Evolutionary conservation across 2,113 vertebrate species (phyloP), one percentile per base, ranked within the genome.

Genomic region (Odocoileus hemionus): DNA sequence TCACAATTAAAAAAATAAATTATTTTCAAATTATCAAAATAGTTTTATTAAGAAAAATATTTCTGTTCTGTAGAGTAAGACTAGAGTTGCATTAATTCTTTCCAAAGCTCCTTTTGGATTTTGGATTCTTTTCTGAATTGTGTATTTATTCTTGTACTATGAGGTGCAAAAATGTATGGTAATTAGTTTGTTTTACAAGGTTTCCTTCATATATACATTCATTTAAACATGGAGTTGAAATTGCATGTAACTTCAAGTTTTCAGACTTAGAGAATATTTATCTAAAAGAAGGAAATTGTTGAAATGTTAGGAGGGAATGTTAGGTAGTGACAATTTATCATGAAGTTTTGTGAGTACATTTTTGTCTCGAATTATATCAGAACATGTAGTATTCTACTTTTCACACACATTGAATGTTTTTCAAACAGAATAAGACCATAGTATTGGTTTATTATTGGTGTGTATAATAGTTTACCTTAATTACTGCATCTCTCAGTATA

Each of bases 401-500:
- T 70, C 26, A 90, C 30, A 74, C 12, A 96, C 60, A 83, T 5
- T 5, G 33, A 0, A 0, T 0, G 1, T 97, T 98, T 98, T 87
- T 97, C 60, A 97, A 86, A 90, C 86, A 86, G 50, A 95, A 76
- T 89, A 85, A 45, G 88, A 97, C 0, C 0, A 80, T 97, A 98
- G 57, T 95, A 96, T 83, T 94, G 94, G 98, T 98, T 98, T 98
- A 98, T 97, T 97, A 45, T 96, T 97, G 97, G 60, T 94, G 57
- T 98, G 98, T 98, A 98, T 98, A 98, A 96, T 93, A 98, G 97
- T 92, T 97, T 97, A 92, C 90, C 86, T 97, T 98, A 89, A 98
- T 98, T 98, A 98, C 96, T 76, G 64, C 61, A 78, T 82, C 55
- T 96, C 94, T 96, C 86, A 96, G 83, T 97, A 92, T 97, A 98